A percentile compares a stretch with the other conserved stretches of the same genome.
phyloP scores from a whole-genome alignment of 2,797 vertebrate genomes.

The Spheniscus humboldti region DNA sequence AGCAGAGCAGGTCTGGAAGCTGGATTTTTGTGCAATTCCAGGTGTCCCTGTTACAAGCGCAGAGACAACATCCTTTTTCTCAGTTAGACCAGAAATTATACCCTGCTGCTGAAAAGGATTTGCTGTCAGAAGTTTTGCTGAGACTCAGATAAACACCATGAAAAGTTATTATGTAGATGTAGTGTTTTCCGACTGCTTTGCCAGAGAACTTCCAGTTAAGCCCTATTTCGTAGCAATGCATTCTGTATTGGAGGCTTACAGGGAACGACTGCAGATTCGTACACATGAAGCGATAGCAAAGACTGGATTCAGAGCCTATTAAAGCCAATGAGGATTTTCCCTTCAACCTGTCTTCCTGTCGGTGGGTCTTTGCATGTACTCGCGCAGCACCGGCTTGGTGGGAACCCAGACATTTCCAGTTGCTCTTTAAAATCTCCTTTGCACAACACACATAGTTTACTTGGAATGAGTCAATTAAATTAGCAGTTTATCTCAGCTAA shows the following conservation, averaged over 20 bases:
- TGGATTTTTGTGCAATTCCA: background rate
- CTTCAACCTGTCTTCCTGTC: background rate
- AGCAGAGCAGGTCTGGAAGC: background rate
- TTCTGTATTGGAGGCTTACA: background rate
- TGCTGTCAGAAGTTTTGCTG: background rate
- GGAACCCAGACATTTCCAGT: background rate
- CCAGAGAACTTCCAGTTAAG: background rate
- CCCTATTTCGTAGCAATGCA: background rate
- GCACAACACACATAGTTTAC: background rate
- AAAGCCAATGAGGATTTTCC: background rate
- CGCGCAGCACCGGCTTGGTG: background rate
- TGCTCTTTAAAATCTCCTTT: background rate
- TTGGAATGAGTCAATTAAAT: background rate
- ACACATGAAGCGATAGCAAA: background rate
- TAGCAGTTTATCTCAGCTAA: background rate
- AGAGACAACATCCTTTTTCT: background rate
- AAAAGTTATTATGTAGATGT: background rate
- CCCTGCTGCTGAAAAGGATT: background rate
- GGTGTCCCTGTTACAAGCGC: accelerated
- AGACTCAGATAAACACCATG: background rate
- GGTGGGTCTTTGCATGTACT: background rate
- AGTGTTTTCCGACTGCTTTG: background rate
- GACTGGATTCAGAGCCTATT: background rate
- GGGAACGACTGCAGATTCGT: background rate
- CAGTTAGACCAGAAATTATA: background rate